These are phyloP conservation scores for Neotoma lepida DNA, from an alignment of 2,113 vertebrate species.

Conservation along the genomic window DNA sequence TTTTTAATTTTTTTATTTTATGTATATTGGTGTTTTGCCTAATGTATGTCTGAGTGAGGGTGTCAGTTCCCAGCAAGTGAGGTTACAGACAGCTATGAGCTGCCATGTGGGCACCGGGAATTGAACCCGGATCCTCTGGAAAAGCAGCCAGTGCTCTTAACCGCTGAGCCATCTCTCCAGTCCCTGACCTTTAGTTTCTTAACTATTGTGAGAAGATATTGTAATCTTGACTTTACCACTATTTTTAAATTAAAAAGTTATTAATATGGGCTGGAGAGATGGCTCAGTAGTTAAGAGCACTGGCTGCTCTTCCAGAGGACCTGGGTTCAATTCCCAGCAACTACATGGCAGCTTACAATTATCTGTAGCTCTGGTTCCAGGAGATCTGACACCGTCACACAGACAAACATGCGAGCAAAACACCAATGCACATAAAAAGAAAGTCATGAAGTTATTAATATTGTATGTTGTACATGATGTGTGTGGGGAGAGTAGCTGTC, in stretches of 20 bases:
- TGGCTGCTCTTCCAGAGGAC: background rate
- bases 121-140: too few species aligned
- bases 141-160: too few species aligned
- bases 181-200: too few species aligned
- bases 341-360: background rate
- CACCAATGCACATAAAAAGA: background rate
- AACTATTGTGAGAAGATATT: background rate
- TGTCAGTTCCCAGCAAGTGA: too few species aligned
- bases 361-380: background rate
- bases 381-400: background rate
- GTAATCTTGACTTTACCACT: background rate
- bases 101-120: too few species aligned
- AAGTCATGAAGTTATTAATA: background rate
- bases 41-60: too few species aligned
- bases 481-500: background rate
- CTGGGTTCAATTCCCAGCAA: background rate
- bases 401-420: background rate
- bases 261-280: background rate
- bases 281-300: background rate
- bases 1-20: background rate
- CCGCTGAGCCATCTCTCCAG: background rate
- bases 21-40: background rate
- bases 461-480: background rate
- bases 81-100: too few species aligned
- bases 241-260: background rate